Conservation (phyloP, 64 coral and sea anemone species). For the Pocillopora damicornis region DNA sequence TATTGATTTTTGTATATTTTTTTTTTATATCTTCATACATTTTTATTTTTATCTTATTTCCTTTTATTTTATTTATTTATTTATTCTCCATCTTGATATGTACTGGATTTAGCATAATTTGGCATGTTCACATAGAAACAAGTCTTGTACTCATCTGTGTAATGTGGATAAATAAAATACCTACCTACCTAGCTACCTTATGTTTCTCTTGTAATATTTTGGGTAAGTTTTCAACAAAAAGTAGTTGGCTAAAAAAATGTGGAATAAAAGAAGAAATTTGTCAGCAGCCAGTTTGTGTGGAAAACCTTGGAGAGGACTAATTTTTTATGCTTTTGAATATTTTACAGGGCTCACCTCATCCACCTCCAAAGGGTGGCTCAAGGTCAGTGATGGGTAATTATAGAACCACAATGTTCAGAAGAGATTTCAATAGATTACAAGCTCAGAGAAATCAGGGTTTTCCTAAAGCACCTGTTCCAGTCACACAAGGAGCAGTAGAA, state of each 20-base stretch:
- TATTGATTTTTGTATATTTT: neutral
- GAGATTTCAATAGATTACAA: constrained; percentile 83
- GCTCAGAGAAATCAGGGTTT: constrained; percentile 47
- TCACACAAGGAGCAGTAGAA: neutral
- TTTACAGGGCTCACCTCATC: constrained; percentile 60
- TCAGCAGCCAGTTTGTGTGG: too few relatives aligned
- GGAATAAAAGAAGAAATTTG: too few relatives aligned
- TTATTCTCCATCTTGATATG: too few relatives aligned
- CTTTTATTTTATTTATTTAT: too few relatives aligned
- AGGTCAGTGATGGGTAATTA: constrained; percentile 54
- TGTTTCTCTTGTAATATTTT: too few relatives aligned
- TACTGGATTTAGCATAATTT: neutral
- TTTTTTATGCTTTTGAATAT: neutral
- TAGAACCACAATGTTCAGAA: constrained; percentile 85
- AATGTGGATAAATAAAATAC: too few relatives aligned
- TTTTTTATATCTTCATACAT: neutral
- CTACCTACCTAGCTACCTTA: too few relatives aligned
- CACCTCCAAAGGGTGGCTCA: constrained; percentile 31
- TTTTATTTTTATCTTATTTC: neutral
- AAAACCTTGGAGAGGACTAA: neutral
- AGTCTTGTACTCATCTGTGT: constrained; percentile 5
- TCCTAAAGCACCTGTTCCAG: constrained; percentile 14
- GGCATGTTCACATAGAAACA: neutral
- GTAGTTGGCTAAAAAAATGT: too few relatives aligned
- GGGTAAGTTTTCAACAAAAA: too few relatives aligned